Evolutionary conservation across 2,797 vertebrate genomes (phyloP).

Genomic region (Mormyrus proboscirostris): DNA sequence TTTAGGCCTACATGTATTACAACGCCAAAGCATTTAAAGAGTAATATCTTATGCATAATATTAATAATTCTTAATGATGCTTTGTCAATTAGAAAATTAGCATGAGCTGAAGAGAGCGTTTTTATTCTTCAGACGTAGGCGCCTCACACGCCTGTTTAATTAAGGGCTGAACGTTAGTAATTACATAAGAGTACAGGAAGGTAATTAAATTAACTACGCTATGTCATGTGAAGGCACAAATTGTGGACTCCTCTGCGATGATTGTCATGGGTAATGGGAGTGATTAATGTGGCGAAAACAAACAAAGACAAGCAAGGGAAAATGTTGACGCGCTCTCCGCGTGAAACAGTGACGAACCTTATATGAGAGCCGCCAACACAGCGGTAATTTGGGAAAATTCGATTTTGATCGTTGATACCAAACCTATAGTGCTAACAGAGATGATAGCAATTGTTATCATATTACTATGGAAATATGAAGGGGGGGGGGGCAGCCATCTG

Average conservation of each 20-base stretch:
- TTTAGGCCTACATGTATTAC: background rate
- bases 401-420: background rate
- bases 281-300: slow-evolving; percentile 6
- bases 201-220: slow-evolving; percentile 16
- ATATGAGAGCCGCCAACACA: background rate
- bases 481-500: background rate
- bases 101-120: background rate
- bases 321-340: background rate
- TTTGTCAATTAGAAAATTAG: slow-evolving; percentile 5
- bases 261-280: slow-evolving; percentile 3
- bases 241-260: background rate
- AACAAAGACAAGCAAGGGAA: background rate
- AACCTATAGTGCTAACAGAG: background rate
- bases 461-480: background rate
- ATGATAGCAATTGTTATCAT: background rate
- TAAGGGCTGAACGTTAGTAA: background rate
- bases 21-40: background rate
- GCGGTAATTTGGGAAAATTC: background rate
- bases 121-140: background rate
- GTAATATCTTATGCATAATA: background rate
- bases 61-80: background rate
- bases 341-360: background rate
- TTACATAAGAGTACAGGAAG: background rate
- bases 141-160: background rate
- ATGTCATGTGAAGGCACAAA: background rate